Evolutionary conservation across 1,140 invertebrate species (phyloP), one percentile per base, ranked within the genome.

Genomic region (Drosophila eugracilis): DNA sequence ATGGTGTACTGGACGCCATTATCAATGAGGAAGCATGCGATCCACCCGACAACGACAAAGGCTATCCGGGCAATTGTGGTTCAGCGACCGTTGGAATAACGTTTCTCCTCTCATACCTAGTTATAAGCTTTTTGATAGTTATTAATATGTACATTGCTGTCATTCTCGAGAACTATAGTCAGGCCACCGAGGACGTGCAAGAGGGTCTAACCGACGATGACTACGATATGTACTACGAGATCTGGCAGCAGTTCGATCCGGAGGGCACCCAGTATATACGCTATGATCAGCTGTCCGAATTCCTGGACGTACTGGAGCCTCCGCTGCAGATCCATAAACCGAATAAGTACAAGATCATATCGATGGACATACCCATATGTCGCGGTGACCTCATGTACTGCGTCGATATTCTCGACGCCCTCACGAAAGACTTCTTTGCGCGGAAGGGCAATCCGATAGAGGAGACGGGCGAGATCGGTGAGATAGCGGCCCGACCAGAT

Each of bases 61-160:
- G 96, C 53, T 95, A 95, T 73, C 95, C 96, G 37, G 96, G 97
- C 44, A 96, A 98, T 92, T 99, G 98, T 92, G 97, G 97, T 63
- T 97, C 95, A 58, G 96, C 96, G 60, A 96, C 96, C 42, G 96
- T 98, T 88, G 98, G 97, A 70, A 98, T 99, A 90, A 95, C 97
- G 36, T 99, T 97, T 93, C 93, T 99, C 67, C 95, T 99, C 52
- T 97, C 97, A 88, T 99, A 99, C 92, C 94, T 99, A 91, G 97
- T 99, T 81, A 99, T 99, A 91, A 98, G 97, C 91, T 99, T 99
- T 93, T 94, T 99, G 79, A 99, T 99, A 90, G 97, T 99, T 71
- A 98, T 99, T 92, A 99, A 99, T 95, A 99, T 99, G 98, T 99
- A 99, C 94, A 99, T 99, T 92, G 98, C 98, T 89, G 98, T 99